Percentiles rank a stretch among this genome's conserved stretches.
phyloP scores from a whole-genome alignment of 1,140 invertebrate species.

The Ceratina japonica region DNA sequence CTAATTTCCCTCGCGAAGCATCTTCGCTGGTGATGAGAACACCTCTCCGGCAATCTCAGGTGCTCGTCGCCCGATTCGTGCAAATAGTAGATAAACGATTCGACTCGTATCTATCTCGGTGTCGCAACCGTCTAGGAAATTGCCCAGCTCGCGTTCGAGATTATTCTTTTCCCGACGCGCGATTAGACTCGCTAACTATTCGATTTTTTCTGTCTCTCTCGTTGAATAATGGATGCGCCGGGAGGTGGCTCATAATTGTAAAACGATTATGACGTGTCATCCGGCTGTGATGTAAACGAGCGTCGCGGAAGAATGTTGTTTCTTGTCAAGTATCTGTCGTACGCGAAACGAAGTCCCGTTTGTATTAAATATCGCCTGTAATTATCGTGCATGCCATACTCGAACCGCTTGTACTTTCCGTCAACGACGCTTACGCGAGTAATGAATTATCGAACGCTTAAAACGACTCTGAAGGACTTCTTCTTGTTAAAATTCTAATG shows the following conservation, averaged over 20 bases:
- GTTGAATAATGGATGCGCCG: not conserved
- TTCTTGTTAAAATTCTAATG: no score
- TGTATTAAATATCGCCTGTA: not conserved
- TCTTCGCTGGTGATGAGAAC: not conserved
- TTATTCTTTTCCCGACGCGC: not conserved
- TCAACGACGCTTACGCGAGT: not conserved
- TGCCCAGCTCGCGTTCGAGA: slow-evolving; percentile 1
- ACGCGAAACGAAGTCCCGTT: not conserved
- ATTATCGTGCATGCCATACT: not conserved
- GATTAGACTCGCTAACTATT: not conserved
- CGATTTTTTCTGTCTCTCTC: not conserved
- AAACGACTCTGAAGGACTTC: not conserved
- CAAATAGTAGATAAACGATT: slow-evolving; percentile 29
- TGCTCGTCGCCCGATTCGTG: not conserved
- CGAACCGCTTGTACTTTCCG: not conserved
- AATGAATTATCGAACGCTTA: not conserved
- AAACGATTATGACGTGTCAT: not conserved
- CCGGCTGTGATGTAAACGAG: not conserved
- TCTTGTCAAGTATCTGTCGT: not conserved
- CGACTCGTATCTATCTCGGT: not conserved
- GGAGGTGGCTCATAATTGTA: not conserved
- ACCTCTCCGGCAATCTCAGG: not conserved
- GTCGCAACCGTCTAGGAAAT: slow-evolving; percentile 5
- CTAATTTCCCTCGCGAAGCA: slow-evolving; percentile 23
- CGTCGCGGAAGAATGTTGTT: not conserved